These are phyloP conservation scores for Oasisia sp. DNA, from an alignment of 2,888 invertebrate species.

Conservation along the genomic window DNA sequence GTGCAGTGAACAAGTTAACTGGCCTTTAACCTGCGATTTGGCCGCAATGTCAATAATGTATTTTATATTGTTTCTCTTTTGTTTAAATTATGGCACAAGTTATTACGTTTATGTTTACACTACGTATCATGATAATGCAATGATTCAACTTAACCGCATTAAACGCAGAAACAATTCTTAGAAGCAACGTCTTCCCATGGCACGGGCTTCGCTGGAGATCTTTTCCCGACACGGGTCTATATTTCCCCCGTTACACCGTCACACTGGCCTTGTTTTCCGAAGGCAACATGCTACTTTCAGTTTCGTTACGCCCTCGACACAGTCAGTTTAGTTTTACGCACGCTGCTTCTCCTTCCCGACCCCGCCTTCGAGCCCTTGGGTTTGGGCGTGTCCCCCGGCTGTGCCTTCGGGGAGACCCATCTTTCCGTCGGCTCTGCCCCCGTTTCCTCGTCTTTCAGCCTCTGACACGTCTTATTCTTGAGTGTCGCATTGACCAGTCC, in stretches of 20 bases:
- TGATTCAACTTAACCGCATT: too few species aligned
- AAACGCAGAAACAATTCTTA: too few species aligned
- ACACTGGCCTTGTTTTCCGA: neutral
- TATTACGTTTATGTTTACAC: too few species aligned
- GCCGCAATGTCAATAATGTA: too few species aligned
- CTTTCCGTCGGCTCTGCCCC: neutral
- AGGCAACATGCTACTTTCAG: neutral
- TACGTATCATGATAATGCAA: too few species aligned
- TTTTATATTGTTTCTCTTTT: too few species aligned
- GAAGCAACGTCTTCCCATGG: too few species aligned
- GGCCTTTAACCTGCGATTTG: too few species aligned
- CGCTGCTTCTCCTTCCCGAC: neutral
- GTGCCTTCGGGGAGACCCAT: conserved; percentile 1
- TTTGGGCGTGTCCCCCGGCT: neutral
- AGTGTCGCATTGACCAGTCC: neutral
- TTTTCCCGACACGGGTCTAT: too few species aligned
- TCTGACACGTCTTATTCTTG: neutral
- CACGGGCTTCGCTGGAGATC: too few species aligned
- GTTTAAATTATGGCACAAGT: too few species aligned
- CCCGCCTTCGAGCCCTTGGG: neutral
- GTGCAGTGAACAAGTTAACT: too few species aligned
- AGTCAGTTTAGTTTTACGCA: neutral
- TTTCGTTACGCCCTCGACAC: neutral
- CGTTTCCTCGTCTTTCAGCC: neutral
- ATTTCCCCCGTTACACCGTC: neutral